phyloP scores from a whole-genome alignment of 1,140 invertebrate genomes.

The Lerema accius region DNA sequence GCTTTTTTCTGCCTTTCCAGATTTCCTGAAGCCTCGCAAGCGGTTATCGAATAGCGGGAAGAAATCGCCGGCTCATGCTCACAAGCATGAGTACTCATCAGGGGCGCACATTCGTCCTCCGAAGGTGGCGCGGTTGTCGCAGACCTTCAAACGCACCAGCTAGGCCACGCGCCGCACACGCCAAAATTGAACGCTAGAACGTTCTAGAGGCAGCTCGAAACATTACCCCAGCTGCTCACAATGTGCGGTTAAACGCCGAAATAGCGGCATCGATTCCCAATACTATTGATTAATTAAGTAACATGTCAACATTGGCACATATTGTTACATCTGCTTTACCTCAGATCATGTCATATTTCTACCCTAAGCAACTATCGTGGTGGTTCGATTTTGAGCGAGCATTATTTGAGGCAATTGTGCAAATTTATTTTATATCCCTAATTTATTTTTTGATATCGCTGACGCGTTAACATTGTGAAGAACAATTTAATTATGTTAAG shows the following conservation, averaged over 20 bases:
- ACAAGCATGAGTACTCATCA: slow-evolving; percentile 70
- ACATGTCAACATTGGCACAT: slow-evolving; percentile 6
- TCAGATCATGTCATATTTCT: slow-evolving; percentile 44
- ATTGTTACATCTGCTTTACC: slow-evolving; percentile 32
- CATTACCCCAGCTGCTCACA: slow-evolving; percentile 4
- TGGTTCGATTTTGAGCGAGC: slow-evolving; percentile 47
- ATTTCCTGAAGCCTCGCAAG: slow-evolving; percentile 78
- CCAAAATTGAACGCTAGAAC: slow-evolving; percentile 36
- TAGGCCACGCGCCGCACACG: slow-evolving; percentile 46
- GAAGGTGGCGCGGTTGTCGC: slow-evolving; percentile 69
- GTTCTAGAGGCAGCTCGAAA: slow-evolving; percentile 29
- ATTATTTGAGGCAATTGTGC: slow-evolving; percentile 54
- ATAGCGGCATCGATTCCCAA: background rate
- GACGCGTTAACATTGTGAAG: slow-evolving; percentile 47
- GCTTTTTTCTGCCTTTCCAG: slow-evolving; percentile 61
- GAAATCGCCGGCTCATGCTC: slow-evolving; percentile 69
- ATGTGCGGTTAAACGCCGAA: slow-evolving; percentile 6
- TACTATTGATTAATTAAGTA: background rate
- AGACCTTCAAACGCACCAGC: slow-evolving; percentile 70
- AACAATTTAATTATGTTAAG: slow-evolving; percentile 78
- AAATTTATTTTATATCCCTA: slow-evolving; percentile 72
- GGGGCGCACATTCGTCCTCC: slow-evolving; percentile 72
- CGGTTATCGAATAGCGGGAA: slow-evolving; percentile 65
- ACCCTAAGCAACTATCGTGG: slow-evolving; percentile 16
- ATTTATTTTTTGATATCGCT: slow-evolving; percentile 67